Conservation (phyloP, 2,888 invertebrate species). For the Ptychoptera contaminata region DNA sequence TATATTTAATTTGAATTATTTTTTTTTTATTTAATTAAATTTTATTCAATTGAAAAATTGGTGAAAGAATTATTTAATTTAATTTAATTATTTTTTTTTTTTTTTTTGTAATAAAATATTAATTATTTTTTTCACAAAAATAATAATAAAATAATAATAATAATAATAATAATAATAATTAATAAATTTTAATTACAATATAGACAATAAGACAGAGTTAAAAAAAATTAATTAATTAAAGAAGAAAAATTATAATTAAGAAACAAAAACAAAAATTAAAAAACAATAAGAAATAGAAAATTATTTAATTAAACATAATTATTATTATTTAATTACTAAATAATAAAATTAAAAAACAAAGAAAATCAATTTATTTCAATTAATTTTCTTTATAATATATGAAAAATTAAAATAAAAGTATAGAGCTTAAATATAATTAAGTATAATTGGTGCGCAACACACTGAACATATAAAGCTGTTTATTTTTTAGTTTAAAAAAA, state of each 20-base stretch:
- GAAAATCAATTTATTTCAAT: conserved; percentile 1
- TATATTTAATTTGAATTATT: neutral
- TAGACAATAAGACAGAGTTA: no score
- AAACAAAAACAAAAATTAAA: no score
- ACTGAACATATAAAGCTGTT: neutral
- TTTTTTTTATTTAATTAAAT: neutral
- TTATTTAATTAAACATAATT: no score
- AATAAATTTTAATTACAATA: neutral
- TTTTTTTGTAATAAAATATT: no score
- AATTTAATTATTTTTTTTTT: neutral
- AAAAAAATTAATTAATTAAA: no score
- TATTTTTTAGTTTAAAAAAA: neutral
- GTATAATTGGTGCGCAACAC: neutral
- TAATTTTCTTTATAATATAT: neutral
- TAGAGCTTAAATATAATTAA: neutral
- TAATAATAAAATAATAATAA: no score
- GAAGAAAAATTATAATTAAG: no score
- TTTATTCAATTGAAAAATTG: no score
- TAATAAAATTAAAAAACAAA: conserved; percentile 3
- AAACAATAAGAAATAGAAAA: no score
- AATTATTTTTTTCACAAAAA: no score
- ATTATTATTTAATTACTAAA: no score
- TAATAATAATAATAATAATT: neutral
- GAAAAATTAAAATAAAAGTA: neutral
- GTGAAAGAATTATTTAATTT: neutral